Evolutionary conservation across 2,888 invertebrate genomes (phyloP), one percentile per base, ranked within the genome.

Genomic region (Temnothorax unifasciatus): DNA sequence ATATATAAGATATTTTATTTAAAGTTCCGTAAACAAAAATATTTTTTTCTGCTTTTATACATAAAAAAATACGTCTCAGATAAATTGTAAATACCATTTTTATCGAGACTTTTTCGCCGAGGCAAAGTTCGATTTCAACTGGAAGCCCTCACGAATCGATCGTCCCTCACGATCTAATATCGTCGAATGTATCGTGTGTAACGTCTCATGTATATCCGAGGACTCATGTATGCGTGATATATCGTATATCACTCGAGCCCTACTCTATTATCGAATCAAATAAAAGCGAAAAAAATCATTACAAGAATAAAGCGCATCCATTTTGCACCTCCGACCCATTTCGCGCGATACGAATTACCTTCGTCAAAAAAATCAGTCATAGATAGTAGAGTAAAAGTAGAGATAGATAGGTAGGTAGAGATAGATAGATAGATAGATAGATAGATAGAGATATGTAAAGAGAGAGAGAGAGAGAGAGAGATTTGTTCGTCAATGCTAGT

Each of bases 291-390:
- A 81, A 82, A 73, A 44, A 34, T 77, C 34, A 29, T 50, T 66
- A 59, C 71, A 64, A 82, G 66, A 73, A 85, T 79, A 85, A 85
- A 85, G 83, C 82, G 86, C 83, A 81, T 86, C 84, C 84, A 85
- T 77, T 83, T 86, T 91, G 92, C 88, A 90, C 92, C 93, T 92
- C 92, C 92, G 92, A 92, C 93, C 93, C 93, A 90, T 91, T 93
- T 92, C 87, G 87, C 89, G 86, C 88, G 69, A 34, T 83, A 64
- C 52, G 68, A 41, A 69, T 54, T 74, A 85, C 73, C 73, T 85
- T 66, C 82, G 88, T 90, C 86, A 85, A 76, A 83, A 85, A 83
- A 81, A 86, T 86, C 86, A 86, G 90, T 90, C 88, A 69, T 73
- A 71, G 61, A 83, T 25, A 81, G 21, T 68, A 47, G 61, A 74